These are phyloP conservation scores for Drosophila borealis DNA, from an alignment of 2,888 invertebrate species.

Conservation along the genomic window DNA sequence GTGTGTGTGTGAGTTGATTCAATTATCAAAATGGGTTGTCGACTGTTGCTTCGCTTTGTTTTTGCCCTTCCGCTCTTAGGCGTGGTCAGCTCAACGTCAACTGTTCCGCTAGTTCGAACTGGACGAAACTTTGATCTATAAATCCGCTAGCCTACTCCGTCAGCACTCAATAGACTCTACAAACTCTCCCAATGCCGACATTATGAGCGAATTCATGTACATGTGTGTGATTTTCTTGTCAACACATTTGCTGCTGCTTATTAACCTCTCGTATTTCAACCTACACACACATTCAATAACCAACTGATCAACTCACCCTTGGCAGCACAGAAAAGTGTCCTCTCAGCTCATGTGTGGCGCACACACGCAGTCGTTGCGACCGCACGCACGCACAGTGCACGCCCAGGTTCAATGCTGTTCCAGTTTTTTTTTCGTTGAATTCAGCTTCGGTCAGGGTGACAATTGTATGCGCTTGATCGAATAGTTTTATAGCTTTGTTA, in stretches of 20 bases:
- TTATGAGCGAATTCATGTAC: background rate
- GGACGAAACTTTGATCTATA: constrained; percentile 1
- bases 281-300: background rate
- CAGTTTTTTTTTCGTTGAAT: constrained; percentile 1
- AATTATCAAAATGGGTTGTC: constrained; percentile 60
- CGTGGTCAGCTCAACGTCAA: constrained; percentile 45
- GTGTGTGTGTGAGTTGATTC: constrained; percentile 30
- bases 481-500: background rate
- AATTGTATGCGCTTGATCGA: constrained; percentile 28
- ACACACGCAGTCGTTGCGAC: constrained; percentile 19
- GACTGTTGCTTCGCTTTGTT: constrained; percentile 30
- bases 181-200: background rate
- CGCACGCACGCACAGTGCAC: constrained; percentile 14
- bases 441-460: constrained; percentile 17
- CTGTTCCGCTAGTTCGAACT: background rate
- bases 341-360: constrained; percentile 29
- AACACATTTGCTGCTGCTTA: background rate
- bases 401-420: constrained; percentile 7
- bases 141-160: background rate
- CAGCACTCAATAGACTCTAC: too few relatives aligned
- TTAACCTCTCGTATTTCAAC: constrained; percentile 18
- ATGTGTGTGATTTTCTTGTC: background rate
- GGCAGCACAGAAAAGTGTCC: background rate
- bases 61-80: constrained; percentile 29
- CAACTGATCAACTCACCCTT: constrained; percentile 14